Evolutionary conservation across 2,888 invertebrate species (phyloP), one percentile per base, ranked within the genome.

Genomic region (Portevinia maculata): DNA sequence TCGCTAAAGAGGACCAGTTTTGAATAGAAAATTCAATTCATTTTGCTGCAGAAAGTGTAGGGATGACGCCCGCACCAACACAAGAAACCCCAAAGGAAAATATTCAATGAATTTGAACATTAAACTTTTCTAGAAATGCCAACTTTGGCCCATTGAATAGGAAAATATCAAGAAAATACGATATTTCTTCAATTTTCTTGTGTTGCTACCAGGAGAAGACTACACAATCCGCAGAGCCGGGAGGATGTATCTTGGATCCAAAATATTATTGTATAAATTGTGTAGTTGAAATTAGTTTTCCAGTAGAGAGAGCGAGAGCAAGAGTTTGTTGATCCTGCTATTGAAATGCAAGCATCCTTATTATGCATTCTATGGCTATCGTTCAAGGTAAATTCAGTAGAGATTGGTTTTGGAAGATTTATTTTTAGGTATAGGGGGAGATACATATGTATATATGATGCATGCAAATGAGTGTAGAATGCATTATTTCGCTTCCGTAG

Each of bases 191-290:
- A 15, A 17, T 1, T 1, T 11, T 7, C 3, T 15, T 9, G 3
- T 44, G 17, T 7, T 7, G n/a, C 3, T 5, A 13, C n/a, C 4
- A 39, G 13, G 3, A 37, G 5, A 24, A 13, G 37, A 41, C 30
- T 19, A 24, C 32, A 21, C 21, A 5, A 11, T 4, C 17, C 8
- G 7, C n/a, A 19, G 21, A 17, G 21, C 4, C 34, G 8, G n/a
- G 9, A 3, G 24, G 17, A 6, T 37, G 3, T n/a, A 9, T 41
- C 8, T 19, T 13, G 39, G 44, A 55, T 60, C 21, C 34, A 52
- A 52, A 37, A 44, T 52, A 53, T 44, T 71, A 34, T 62, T 62
- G 52, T 50, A 60, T 71, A 44, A 53, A 53, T 48, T 39, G 11
- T 70, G 70, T 48, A 55, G 67, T 46, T 44, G 8, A 50, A 59